Evolutionary conservation across 2,113 vertebrate genomes (phyloP), one percentile per base, ranked within the genome.

Genomic region (Micronycteris hirsuta): DNA sequence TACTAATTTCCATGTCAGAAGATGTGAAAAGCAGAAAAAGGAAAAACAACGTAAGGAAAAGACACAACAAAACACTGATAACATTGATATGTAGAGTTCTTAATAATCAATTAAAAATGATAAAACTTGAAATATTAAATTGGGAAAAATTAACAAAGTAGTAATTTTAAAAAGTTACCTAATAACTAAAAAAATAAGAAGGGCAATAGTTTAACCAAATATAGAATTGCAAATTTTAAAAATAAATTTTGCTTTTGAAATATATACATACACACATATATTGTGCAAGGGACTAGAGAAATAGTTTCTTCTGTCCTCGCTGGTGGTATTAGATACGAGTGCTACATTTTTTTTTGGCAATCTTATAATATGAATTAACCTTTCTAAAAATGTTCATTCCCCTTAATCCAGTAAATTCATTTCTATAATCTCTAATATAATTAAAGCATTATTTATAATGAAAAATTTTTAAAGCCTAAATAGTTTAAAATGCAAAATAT

Each of bases 71-170:
- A 96, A 94, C 24, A 1, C 54, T 49, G 13, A 28, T 47, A 31
- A 63, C 24, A 89, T 8, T 38, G 36, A 76, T n/a, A 33, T 58
- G 58, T 2, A 77, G 20, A 61, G 19, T 24, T 91, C 71, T 63
- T 93, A 58, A 93, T 63, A 77, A 61, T 67, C 26, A 63, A 70
- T 89, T 78, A 61, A 91, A 89, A 97, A 86, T 49, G 38, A 89
- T n/a, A 76, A 87, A 52, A 9, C 31, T 87, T 28, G 77, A 67
- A 90, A 83, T 73, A 86, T 54, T 81, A 45, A 87, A 86, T 58
- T 65, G 70, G 61, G 3, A 12, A 83, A 86, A 94, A 68, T 41
- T 70, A 80, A 83, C 16, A 86, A 89, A 81, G 49, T 31, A 73
- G 12, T 41, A 89, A 20, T 47, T 71, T 43, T 43, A 61, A 47